Conservation (phyloP, 2,888 invertebrate genomes). For the Drosophila stalkeri region DNA sequence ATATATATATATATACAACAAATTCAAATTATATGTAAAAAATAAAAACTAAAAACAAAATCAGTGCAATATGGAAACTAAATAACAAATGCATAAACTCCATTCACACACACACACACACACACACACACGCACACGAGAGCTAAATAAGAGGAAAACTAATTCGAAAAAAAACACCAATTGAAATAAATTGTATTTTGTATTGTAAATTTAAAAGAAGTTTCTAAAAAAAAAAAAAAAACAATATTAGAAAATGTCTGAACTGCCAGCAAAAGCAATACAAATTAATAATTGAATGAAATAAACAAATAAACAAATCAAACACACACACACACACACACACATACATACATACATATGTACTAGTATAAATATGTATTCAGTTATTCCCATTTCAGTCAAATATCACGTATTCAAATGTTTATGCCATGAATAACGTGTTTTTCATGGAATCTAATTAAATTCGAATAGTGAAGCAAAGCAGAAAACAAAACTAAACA, state of each 20-base stretch:
- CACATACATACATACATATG: slow-evolving; percentile 32
- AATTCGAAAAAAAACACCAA: slow-evolving; percentile 37
- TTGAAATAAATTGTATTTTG: slow-evolving; percentile 43
- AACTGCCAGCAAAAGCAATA: slow-evolving; percentile 79
- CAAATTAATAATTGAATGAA: slow-evolving; percentile 35
- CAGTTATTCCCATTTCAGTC: neutral
- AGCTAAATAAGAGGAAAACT: neutral
- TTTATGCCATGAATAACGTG: slow-evolving; percentile 15
- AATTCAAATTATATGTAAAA: neutral
- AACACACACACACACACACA: slow-evolving; percentile 20
- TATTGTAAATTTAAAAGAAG: slow-evolving; percentile 47
- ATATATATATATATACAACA: slow-evolving; percentile 1
- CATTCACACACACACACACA: slow-evolving; percentile 1
- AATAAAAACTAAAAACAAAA: neutral
- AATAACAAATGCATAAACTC: slow-evolving; percentile 6
- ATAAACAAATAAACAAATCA: slow-evolving; percentile 19
- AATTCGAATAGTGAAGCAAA: neutral
- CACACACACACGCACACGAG: neutral
- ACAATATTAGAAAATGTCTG: slow-evolving; percentile 65
- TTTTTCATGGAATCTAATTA: neutral
- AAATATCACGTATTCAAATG: slow-evolving; percentile 3
- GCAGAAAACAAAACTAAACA: slow-evolving; percentile 29
- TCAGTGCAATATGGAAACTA: neutral
- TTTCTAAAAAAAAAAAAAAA: slow-evolving; percentile 21
- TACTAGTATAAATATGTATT: slow-evolving; percentile 22